Evolutionary conservation across 2,797 vertebrate genomes (phyloP), one percentile per base, ranked within the genome.

Genomic region (Enoplosus armatus): DNA sequence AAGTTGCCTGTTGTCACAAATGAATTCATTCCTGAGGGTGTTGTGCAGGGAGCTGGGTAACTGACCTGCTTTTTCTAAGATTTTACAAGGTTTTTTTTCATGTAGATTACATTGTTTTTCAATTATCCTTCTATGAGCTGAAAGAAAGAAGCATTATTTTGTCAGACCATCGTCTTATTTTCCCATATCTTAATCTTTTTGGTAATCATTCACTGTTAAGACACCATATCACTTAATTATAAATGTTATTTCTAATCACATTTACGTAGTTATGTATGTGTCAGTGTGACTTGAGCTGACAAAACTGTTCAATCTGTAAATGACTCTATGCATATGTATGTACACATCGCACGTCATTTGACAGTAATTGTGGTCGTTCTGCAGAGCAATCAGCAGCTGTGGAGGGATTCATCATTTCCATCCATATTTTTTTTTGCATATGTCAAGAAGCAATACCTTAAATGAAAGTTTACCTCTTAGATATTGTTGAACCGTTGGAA

Each of bases 281-380:
- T 39, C 27, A 15, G 31, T 41, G 55, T 41, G 6, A 22, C 18
- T 62, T 6, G 27, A 33, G 37, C 35, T 50, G 22, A 43, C 59
- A 62, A 41, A 51, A 62, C 70, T 31, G 35, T 51, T 54, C 70
- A 72, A 61, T 74, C 39, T 64, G 60, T 35, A 24, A 47, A 22
- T 76, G 26, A 14, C n/a, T 68, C 27, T 16, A 29, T 53, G 65
- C 53, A 20, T 16, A 43, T 58, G 56, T 15, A 59, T 33, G 64
- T 35, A 33, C 53, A 53, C 45, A n/a, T n/a, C 10, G 20, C n/a
- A 10, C 6, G 18, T 51, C 43, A 33, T 59, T 14, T 43, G 55
- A 72, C 62, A 50, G 35, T 51, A 31, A 47, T 63, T 26, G 54
- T 43, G 54, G 29, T 50, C 29, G 4, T 59, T 55, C 54, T 75